Percentiles rank a stretch among this genome's conserved stretches.
Conservation (phyloP, 2,113 vertebrate species). For the Carettochelys insculpta region DNA sequence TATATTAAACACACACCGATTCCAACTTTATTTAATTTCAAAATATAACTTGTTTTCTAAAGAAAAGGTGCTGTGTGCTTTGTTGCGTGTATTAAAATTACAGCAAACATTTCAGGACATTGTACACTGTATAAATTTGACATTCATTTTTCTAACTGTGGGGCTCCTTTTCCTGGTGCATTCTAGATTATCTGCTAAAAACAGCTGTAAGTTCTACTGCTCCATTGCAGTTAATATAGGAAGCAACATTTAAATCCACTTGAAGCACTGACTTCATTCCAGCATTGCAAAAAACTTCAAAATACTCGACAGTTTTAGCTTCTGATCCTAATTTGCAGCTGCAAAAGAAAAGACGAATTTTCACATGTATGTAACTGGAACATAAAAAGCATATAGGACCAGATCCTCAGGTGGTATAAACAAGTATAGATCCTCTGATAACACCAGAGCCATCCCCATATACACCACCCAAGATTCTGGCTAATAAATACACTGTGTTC, state of each 20-base stretch:
- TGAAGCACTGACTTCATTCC: conserved; percentile 26
- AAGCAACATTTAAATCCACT: conserved; percentile 3
- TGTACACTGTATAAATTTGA: background rate
- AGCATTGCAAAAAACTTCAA: conserved; percentile 39
- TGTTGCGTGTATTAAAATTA: conserved; percentile 45
- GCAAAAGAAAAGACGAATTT: conserved; percentile 65
- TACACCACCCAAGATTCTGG: background rate
- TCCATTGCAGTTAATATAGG: conserved; percentile 33
- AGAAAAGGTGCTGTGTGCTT: conserved; percentile 46
- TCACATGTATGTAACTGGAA: background rate
- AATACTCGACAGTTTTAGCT: conserved; percentile 14
- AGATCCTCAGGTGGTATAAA: background rate
- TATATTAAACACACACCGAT: conserved; percentile 8
- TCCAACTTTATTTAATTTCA: conserved; percentile 71
- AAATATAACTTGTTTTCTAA: conserved; percentile 41
- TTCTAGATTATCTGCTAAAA: background rate
- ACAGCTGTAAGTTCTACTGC: conserved; percentile 3
- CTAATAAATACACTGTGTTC: background rate
- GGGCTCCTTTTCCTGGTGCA: conserved; percentile 15
- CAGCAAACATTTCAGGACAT: conserved; percentile 25
- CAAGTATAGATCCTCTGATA: background rate
- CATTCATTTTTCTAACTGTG: background rate
- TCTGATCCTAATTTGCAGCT: conserved; percentile 61
- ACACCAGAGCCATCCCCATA: background rate
- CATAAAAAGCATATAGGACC: background rate